A percentile compares a stretch with the other conserved stretches of the same genome.
These are phyloP conservation scores for Paguma larvata DNA, from an alignment of 2,797 vertebrate genomes.

Conservation along the genomic window DNA sequence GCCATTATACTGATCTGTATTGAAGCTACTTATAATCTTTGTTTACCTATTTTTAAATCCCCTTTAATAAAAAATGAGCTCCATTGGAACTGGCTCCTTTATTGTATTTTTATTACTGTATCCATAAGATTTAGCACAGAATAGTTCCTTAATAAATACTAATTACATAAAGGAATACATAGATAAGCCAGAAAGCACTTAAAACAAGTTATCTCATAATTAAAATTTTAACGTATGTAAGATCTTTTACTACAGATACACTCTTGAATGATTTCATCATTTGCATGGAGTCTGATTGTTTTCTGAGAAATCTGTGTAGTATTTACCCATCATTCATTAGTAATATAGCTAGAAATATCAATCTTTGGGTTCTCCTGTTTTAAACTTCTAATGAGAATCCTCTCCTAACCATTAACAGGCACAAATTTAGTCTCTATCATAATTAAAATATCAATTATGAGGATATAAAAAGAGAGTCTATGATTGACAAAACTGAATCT, in stretches of 20 bases:
- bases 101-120: background rate
- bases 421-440: background rate
- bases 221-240: background rate
- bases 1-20: background rate
- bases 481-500: background rate
- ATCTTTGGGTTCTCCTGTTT: background rate
- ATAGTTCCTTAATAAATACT: background rate
- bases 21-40: background rate
- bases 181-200: background rate
- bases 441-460: background rate
- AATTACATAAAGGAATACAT: background rate
- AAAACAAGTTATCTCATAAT: background rate
- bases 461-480: background rate
- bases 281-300: background rate
- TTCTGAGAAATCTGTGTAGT: background rate
- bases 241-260: background rate
- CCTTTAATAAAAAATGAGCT: background rate
- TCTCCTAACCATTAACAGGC: background rate
- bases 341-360: background rate
- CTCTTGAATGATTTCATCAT: background rate
- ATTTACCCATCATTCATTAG: background rate
- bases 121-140: background rate
- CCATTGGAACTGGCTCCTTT: background rate
- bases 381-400: background rate
- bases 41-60: conserved; percentile 17